Conservation (phyloP, 1,140 invertebrate genomes). For the Ctenoplectra terminalis region DNA sequence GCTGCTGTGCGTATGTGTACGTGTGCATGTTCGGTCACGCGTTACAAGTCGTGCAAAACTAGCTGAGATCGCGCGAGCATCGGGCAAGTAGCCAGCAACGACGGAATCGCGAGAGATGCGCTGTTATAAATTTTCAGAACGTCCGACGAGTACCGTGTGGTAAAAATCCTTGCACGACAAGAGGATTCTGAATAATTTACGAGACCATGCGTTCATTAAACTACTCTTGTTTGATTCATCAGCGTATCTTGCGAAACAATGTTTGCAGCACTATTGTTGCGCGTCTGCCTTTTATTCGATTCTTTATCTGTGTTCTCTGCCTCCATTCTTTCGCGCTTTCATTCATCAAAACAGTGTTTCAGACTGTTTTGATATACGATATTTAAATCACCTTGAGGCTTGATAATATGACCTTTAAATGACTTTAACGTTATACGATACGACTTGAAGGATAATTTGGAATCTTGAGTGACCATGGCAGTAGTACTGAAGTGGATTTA, state of each 20-base stretch:
- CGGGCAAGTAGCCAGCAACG: constrained; percentile 38
- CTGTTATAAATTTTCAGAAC: constrained; percentile 35
- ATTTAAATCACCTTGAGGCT: no score
- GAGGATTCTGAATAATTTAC: constrained; percentile 2
- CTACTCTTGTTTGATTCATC: background rate
- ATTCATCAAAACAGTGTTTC: constrained; percentile 10
- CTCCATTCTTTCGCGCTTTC: background rate
- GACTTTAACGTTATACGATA: no score
- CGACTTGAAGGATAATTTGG: no score
- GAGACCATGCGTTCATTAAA: constrained; percentile 5
- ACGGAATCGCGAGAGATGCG: constrained; percentile 8
- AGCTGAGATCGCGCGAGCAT: constrained; percentile 1
- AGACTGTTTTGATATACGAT: background rate
- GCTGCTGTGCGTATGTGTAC: background rate
- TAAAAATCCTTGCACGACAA: constrained; percentile 1
- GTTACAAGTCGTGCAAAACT: constrained; percentile 28
- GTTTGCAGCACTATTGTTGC: background rate
- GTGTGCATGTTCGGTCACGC: constrained; percentile 13
- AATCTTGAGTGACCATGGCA: no score
- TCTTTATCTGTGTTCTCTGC: background rate
- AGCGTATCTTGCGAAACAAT: background rate
- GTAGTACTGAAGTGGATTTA: no score
- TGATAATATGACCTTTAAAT: no score
- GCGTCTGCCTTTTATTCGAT: background rate
- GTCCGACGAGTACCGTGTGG: background rate